Percentiles rank a stretch among this genome's conserved stretches.
These are phyloP conservation scores for Cacatua alba DNA, from an alignment of 2,113 vertebrate species.

Conservation along the genomic window DNA sequence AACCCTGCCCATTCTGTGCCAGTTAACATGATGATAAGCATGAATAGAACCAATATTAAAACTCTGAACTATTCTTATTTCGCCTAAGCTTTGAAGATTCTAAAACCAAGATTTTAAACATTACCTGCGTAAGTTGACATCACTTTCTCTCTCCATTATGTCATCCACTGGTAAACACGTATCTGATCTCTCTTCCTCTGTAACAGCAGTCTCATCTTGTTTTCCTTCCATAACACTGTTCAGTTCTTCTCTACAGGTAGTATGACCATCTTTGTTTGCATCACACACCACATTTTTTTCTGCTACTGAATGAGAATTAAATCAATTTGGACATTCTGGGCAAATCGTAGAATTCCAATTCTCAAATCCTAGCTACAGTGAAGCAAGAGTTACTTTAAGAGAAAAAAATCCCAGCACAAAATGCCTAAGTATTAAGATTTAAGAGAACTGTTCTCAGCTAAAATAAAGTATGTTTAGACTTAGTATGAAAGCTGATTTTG, in stretches of 20 bases:
- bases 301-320: conserved; percentile 24
- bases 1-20: neutral
- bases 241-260: neutral
- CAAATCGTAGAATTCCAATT: neutral
- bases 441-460: neutral
- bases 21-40: neutral
- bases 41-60: neutral
- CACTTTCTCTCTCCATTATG: neutral
- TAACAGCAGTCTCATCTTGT: neutral
- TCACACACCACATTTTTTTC: conserved; percentile 22
- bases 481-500: neutral
- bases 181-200: neutral
- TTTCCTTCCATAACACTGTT: neutral
- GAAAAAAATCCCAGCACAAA: neutral
- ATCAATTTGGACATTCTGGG: neutral
- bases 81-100: neutral
- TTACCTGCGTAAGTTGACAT: conserved; percentile 59
- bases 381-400: neutral
- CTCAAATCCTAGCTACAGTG: neutral
- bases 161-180: neutral
- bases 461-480: neutral
- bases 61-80: neutral
- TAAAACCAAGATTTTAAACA: neutral
- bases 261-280: neutral
- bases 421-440: neutral